Evolutionary conservation across 2,797 vertebrate species (phyloP), one percentile per base, ranked within the genome.

Genomic region (Tapirus indicus): DNA sequence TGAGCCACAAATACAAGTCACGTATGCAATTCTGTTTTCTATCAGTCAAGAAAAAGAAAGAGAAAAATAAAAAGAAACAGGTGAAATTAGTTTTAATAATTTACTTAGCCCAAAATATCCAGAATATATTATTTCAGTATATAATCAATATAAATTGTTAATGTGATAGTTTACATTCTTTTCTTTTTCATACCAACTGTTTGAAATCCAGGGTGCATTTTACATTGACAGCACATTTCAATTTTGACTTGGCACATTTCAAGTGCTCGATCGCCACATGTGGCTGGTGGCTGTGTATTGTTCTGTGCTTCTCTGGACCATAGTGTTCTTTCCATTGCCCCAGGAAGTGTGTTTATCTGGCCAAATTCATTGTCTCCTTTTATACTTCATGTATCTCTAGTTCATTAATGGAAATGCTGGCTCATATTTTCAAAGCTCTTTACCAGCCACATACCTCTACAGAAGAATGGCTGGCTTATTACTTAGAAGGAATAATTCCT

Each of bases 191-290:
- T 52, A 11, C 41, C 6, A 41, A 66, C 16, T 85, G 16, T 78
- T 75, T 60, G 60, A 56, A 86, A 54, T 49, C 56, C 54, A 82
- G 4, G 5, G 23, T 35, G 9, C 25, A 9, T 56, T 58, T 58
- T 82, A 56, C 58, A 49, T 12, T 10, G 32, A 58, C 2, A 85
- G 66, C 18, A 44, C 13, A 29, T 83, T 90, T 91, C 52, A 35
- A 0, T 58, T 56, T 35, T 25, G 23, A 32, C 1, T 38, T n/a
- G 47, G 35, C 6, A 6, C 4, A 47, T 91, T 86, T 56, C 32
- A 35, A 27, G 35, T 1, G 9, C n/a, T 18, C 1, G 1, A 0
- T 52, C 0, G 0, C 12, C 3, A 0, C 18, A 0, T 9, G 23
- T 85, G 35, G 3, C 62, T 29, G 60, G 27, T 38, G 72, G 20